Evolutionary conservation across 2,888 invertebrate species (phyloP).

Genomic region (Pseudeuparius sepicola): DNA sequence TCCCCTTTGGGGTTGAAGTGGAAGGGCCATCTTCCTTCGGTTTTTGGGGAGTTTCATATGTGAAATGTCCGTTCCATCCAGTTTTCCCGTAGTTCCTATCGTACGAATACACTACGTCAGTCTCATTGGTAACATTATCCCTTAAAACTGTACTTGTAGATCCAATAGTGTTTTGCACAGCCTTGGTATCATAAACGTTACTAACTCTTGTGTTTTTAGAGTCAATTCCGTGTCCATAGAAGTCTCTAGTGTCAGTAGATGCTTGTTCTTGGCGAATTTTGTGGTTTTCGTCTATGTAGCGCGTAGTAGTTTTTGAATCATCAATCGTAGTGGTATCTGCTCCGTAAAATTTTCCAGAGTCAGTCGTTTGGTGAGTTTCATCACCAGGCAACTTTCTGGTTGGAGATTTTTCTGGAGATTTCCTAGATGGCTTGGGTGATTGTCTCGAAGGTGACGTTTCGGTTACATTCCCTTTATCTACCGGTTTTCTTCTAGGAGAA

Average conservation of each 20-base stretch:
- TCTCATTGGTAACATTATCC: conserved; percentile 40
- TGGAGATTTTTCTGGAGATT: no score
- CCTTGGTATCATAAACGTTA: conserved; percentile 33
- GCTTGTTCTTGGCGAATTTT: conserved; percentile 28
- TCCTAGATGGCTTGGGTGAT: no score
- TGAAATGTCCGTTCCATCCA: conserved; percentile 36
- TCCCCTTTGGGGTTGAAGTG: conserved; percentile 11
- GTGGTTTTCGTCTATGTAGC: conserved; percentile 10
- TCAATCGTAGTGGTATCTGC: conserved; percentile 9
- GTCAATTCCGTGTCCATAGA: conserved; percentile 21
- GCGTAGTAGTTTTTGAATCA: conserved; percentile 15
- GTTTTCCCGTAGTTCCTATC: conserved; percentile 35
- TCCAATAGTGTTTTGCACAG: conserved; percentile 34
- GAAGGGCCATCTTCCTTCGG: conserved; percentile 11
- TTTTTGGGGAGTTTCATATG: conserved; percentile 27
- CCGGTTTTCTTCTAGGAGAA: no score
- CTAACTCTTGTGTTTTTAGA: conserved; percentile 28
- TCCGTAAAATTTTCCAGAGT: conserved; percentile 33
- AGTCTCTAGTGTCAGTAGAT: conserved; percentile 11
- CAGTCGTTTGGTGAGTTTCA: conserved; percentile 25
- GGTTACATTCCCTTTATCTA: no score
- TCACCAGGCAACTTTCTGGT: no score
- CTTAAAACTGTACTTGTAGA: conserved; percentile 40
- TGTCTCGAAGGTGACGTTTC: no score
- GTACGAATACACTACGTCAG: conserved; percentile 33